Percentiles rank a stretch among this genome's conserved stretches.
Conservation (phyloP, 2,888 invertebrate genomes). For the Cantharis rufa region DNA sequence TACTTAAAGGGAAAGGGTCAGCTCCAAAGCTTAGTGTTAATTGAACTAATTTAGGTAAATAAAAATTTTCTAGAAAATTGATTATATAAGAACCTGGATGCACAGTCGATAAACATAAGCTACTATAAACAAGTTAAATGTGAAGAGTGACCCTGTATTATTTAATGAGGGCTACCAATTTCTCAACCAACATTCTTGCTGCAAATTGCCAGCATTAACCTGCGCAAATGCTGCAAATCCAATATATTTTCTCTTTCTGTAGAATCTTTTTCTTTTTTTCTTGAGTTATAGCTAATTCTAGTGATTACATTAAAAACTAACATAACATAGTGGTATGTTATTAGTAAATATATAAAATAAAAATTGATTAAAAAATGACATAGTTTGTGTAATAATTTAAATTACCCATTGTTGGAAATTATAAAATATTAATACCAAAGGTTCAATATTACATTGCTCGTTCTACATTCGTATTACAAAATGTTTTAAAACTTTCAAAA, state of each 20-base stretch:
- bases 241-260: too few relatives aligned
- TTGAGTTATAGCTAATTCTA: not conserved
- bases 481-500: not conserved
- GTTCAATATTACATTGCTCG: not conserved
- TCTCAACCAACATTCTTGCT: not conserved
- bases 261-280: not conserved
- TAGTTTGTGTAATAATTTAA: not conserved
- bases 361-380: not conserved
- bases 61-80: too few relatives aligned
- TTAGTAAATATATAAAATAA: not conserved
- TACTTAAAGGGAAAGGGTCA: too few relatives aligned
- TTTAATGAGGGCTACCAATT: not conserved
- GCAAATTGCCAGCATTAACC: not conserved
- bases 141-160: not conserved
- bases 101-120: too few relatives aligned
- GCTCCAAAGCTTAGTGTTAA: too few relatives aligned
- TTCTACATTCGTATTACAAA: not conserved
- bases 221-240: too few relatives aligned
- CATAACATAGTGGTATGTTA: not conserved
- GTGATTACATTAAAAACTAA: not conserved
- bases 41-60: too few relatives aligned
- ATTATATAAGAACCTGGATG: too few relatives aligned
- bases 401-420: not conserved
- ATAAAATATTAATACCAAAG: not conserved
- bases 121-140: not conserved